These are phyloP conservation scores for Harmothoe impar DNA, from an alignment of 2,888 invertebrate species.

Conservation along the genomic window DNA sequence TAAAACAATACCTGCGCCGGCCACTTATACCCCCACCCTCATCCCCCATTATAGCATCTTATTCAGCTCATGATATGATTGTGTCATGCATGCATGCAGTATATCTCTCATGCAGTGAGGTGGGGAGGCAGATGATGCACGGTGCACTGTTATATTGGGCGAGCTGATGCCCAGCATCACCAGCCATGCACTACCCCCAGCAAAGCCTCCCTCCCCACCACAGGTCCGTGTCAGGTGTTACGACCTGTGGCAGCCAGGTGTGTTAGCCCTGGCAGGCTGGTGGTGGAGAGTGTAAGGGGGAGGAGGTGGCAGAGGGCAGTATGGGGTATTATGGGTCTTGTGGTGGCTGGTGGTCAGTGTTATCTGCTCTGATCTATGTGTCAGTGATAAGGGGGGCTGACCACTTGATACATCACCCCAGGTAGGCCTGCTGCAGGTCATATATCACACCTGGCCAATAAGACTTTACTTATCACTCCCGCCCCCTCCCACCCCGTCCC, in stretches of 20 bases:
- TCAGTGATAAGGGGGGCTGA: neutral
- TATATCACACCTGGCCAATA: neutral
- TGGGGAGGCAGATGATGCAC: no score
- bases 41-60: neutral
- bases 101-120: no score
- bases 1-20: conserved; percentile 27
- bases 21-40: neutral
- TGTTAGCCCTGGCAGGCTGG: neutral
- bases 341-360: neutral
- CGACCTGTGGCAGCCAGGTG: conserved; percentile 23
- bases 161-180: no score
- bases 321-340: no score
- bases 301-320: no score
- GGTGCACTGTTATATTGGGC: no score
- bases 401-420: conserved; percentile 26
- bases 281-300: neutral
- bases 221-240: conserved; percentile 16
- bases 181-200: no score
- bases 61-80: no score
- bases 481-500: neutral
- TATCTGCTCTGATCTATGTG: conserved; percentile 1
- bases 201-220: neutral
- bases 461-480: neutral
- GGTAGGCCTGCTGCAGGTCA: neutral
- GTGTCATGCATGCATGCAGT: no score